Conservation (phyloP, 2,888 invertebrate species). For the Caradrina kadenii region DNA sequence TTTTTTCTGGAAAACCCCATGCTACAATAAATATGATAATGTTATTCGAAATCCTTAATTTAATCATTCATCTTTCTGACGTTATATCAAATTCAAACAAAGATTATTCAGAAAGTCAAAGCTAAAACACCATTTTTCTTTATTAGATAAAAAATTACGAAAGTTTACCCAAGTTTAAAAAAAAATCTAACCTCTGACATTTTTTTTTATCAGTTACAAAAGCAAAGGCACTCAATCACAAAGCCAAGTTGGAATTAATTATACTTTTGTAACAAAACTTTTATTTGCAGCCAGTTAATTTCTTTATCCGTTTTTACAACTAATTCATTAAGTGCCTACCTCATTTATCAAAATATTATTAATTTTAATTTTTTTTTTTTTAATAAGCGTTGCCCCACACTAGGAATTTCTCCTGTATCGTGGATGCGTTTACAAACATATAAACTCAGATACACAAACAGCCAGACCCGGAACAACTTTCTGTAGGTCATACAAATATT, state of each 20-base stretch:
- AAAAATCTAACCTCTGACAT: constrained; percentile 5
- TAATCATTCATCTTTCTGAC: neutral
- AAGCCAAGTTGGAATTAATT: constrained; percentile 27
- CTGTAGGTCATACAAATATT: too few species aligned
- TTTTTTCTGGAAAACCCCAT: neutral
- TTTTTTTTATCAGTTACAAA: constrained; percentile 22
- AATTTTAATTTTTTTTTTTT: too few species aligned
- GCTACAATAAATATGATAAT: neutral
- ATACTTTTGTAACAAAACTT: constrained; percentile 20
- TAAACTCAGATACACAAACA: too few species aligned
- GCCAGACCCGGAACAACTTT: too few species aligned
- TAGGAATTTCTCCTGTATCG: too few species aligned
- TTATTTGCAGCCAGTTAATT: constrained; percentile 9
- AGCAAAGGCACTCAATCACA: constrained; percentile 21
- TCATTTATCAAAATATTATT: neutral
- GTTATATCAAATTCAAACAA: constrained; percentile 1
- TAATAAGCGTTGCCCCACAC: too few species aligned
- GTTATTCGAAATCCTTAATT: neutral
- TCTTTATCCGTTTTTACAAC: neutral
- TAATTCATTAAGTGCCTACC: neutral
- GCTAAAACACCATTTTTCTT: constrained; percentile 2
- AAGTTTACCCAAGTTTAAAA: neutral
- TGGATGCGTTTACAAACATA: too few species aligned
- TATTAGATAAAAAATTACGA: constrained; percentile 9
- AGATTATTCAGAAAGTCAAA: constrained; percentile 18